phyloP scores from a whole-genome alignment of 2,113 vertebrate genomes.

The Psilopsiagon aurifrons region DNA sequence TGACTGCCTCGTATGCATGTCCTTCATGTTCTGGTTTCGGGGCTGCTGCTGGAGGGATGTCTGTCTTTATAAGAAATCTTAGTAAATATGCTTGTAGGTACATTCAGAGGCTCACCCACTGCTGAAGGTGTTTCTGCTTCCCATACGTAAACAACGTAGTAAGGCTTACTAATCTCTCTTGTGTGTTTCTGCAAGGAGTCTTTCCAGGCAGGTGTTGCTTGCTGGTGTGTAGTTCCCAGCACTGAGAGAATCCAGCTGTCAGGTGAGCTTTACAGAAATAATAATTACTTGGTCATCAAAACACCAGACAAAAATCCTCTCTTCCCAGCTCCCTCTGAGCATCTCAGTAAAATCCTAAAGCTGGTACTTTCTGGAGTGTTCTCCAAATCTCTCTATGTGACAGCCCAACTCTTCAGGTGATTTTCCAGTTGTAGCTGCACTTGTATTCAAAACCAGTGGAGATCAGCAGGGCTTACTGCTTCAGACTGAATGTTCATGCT shows the following conservation, averaged over 20 bases:
- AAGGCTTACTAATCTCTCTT: background rate
- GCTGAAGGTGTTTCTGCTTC: background rate
- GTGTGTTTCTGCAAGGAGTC: background rate
- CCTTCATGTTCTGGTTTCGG: background rate
- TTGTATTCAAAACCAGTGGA: background rate
- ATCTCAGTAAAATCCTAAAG: background rate
- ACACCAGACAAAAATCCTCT: background rate
- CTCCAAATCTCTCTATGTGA: background rate
- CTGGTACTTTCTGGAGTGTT: background rate
- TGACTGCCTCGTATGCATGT: background rate
- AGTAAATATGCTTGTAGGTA: background rate
- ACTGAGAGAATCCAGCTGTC: background rate
- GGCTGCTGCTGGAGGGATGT: background rate
- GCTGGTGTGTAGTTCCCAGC: background rate
- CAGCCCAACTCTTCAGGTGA: background rate
- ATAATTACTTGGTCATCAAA: background rate
- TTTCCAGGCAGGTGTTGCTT: background rate
- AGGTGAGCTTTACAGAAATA: background rate
- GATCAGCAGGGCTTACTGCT: background rate
- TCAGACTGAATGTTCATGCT: background rate
- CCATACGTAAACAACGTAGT: background rate
- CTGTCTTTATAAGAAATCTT: background rate
- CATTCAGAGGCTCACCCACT: background rate
- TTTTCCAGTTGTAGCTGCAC: background rate
- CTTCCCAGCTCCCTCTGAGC: background rate